phyloP scores from a whole-genome alignment of 1,140 invertebrate genomes.

The Procambarus clarkii region DNA sequence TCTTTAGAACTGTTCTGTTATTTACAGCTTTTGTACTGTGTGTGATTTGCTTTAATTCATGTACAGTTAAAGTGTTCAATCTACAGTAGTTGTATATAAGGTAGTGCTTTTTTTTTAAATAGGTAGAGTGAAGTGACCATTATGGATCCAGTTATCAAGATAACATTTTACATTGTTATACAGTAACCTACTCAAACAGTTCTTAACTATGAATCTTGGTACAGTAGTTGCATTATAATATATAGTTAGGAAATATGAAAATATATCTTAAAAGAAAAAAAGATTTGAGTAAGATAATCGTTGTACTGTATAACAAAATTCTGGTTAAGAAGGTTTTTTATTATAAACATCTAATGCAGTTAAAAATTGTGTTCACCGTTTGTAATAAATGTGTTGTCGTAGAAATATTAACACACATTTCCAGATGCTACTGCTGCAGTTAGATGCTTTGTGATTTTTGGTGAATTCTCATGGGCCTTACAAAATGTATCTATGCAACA shows the following conservation, averaged over 20 bases:
- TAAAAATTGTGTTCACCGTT: not conserved
- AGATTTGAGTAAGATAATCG: no score
- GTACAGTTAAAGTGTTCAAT: not conserved
- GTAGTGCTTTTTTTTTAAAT: not conserved
- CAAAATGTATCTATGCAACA: constrained; percentile 62
- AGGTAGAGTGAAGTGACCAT: not conserved
- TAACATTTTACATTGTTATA: no score
- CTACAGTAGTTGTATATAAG: not conserved
- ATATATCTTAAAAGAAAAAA: no score
- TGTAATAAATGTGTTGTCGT: not conserved
- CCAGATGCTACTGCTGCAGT: not conserved
- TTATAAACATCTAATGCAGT: not conserved
- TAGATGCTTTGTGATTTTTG: constrained; percentile 17
- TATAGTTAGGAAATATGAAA: no score
- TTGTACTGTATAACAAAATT: no score
- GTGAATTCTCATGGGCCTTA: constrained; percentile 42
- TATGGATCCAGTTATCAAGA: no score
- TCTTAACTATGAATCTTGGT: no score
- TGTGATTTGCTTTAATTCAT: constrained; percentile 5
- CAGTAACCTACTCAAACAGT: no score
- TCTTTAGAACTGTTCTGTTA: not conserved
- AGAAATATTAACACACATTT: not conserved
- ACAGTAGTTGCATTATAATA: no score
- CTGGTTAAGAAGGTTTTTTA: not conserved
- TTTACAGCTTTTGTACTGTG: not conserved